phyloP scores from a whole-genome alignment of 2,797 vertebrate genomes.

The Argentina silus region DNA sequence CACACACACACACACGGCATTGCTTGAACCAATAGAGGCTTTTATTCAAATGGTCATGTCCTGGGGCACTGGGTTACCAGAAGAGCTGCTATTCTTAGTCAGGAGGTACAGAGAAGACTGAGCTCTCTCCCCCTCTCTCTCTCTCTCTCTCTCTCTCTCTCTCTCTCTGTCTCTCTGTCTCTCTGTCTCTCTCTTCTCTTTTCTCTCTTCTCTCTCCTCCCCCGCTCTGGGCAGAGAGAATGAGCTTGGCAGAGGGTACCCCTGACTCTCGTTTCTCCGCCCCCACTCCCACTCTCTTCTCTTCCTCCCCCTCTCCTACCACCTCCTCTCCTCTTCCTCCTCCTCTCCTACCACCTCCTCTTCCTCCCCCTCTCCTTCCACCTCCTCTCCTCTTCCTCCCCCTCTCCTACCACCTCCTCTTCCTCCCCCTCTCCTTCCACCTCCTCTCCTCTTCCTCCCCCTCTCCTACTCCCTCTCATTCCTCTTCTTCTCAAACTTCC shows the following conservation, averaged over 20 bases:
- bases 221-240: neutral
- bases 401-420: constrained; percentile 24
- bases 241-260: too few species aligned
- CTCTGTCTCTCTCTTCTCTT: constrained; percentile 4
- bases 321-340: constrained; percentile 49
- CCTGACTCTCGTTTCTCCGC: too few species aligned
- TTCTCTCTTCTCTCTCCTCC: neutral
- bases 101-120: constrained; percentile 56
- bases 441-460: constrained; percentile 26
- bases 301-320: constrained; percentile 20
- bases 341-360: constrained; percentile 20
- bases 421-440: constrained; percentile 22
- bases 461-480: constrained; percentile 47
- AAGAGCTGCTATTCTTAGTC: constrained; percentile 76
- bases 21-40: constrained; percentile 64
- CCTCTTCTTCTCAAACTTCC: constrained; percentile 63
- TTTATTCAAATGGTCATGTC: constrained; percentile 72
- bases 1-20: constrained; percentile 42
- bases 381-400: constrained; percentile 18
- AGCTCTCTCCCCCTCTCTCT: constrained; percentile 20
- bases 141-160: constrained; percentile 40
- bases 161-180: constrained; percentile 6
- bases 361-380: constrained; percentile 3
- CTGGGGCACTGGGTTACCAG: constrained; percentile 70
- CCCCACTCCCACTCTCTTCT: too few species aligned